phyloP scores from a whole-genome alignment of 1,140 invertebrate species.

The Teleopsis dalmanni region DNA sequence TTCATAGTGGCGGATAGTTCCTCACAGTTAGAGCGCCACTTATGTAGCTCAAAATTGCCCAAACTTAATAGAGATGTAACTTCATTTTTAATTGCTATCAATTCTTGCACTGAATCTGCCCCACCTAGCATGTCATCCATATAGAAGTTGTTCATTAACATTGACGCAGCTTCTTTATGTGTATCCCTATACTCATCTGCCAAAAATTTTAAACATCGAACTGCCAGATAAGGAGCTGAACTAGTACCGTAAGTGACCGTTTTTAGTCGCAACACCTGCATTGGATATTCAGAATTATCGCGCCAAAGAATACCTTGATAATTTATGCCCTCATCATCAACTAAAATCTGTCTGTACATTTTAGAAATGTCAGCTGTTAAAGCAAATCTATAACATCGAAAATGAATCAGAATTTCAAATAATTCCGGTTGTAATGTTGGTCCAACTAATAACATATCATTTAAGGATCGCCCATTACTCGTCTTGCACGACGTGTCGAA shows the following conservation, averaged over 20 bases:
- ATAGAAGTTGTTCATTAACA: background rate
- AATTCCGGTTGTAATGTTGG: background rate
- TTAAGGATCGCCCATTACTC: background rate
- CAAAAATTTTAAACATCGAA: background rate
- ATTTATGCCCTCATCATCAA: background rate
- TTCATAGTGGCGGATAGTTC: no score
- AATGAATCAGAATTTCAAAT: background rate
- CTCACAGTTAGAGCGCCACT: no score
- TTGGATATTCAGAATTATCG: background rate
- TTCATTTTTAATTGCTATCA: no score
- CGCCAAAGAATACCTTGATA: slow-evolving; percentile 1
- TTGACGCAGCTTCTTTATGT: background rate
- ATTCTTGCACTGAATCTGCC: background rate
- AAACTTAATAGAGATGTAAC: no score
- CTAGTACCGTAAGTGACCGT: slow-evolving; percentile 4
- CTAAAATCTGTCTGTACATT: slow-evolving; percentile 3
- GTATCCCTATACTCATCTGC: background rate
- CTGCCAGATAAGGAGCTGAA: background rate
- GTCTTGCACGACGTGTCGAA: background rate
- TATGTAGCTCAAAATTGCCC: no score
- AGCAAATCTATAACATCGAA: background rate
- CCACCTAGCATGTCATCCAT: slow-evolving; percentile 2
- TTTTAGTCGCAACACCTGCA: background rate
- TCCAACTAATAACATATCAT: slow-evolving; percentile 3
- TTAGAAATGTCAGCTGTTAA: slow-evolving; percentile 1